Conservation (phyloP, 2,888 invertebrate genomes). For the Nomada ferruginata region DNA sequence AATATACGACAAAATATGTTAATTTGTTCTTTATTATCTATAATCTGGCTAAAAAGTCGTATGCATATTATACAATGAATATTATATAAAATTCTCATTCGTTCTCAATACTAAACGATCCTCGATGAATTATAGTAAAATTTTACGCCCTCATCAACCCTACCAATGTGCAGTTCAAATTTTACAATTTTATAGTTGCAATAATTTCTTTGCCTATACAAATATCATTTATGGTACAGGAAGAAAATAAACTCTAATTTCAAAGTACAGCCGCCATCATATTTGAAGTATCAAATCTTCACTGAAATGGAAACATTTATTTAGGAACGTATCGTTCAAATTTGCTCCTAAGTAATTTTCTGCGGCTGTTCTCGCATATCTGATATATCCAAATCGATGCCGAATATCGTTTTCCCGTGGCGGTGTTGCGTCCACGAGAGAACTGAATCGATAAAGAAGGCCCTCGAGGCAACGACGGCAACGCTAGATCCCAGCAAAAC, state of each 20-base stretch:
- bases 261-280: too few relatives aligned
- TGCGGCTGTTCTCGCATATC: background rate
- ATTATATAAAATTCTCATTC: too few relatives aligned
- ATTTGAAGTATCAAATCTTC: background rate
- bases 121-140: background rate
- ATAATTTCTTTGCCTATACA: background rate
- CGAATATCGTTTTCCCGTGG: background rate
- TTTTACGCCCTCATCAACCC: too few relatives aligned
- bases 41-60: background rate
- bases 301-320: background rate
- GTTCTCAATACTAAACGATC: background rate
- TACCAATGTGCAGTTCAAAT: too few relatives aligned
- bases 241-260: too few relatives aligned
- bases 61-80: background rate
- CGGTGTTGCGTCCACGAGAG: too few relatives aligned
- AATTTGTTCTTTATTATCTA: too few relatives aligned
- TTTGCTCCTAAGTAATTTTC: conserved; percentile 23
- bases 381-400: conserved; percentile 7
- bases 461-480: background rate
- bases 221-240: too few relatives aligned
- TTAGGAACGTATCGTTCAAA: background rate
- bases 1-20: too few relatives aligned
- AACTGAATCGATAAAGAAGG: background rate
- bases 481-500: background rate
- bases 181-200: too few relatives aligned